Evolutionary conservation across 2,888 invertebrate species (phyloP).

Genomic region (Leuctra nigra): DNA sequence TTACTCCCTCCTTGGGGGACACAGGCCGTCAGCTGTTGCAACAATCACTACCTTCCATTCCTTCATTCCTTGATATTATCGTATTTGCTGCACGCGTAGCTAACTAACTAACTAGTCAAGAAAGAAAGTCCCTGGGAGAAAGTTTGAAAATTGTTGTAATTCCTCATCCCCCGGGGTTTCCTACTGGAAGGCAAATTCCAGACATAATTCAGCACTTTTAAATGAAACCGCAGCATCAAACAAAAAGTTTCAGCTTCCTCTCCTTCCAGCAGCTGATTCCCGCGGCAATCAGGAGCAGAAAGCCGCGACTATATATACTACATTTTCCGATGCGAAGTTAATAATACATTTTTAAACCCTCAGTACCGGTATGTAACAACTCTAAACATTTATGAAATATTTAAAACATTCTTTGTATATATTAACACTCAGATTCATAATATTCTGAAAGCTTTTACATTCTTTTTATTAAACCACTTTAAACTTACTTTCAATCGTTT

Average conservation of each 20-base stretch:
- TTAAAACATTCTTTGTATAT: too few species aligned
- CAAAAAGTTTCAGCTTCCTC: conserved; percentile 3
- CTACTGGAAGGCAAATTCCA: conserved; percentile 13
- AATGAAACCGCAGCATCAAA: conserved; percentile 18
- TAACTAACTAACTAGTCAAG: conserved; percentile 9
- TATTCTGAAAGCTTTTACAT: too few species aligned
- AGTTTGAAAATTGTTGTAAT: conserved; percentile 16
- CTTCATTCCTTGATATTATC: conserved; percentile 1
- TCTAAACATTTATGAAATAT: too few species aligned
- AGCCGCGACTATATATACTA: not conserved
- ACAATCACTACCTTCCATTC: not conserved
- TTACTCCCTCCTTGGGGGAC: not conserved
- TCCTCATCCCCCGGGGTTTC: conserved; percentile 16
- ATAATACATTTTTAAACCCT: too few species aligned
- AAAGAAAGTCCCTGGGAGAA: not conserved
- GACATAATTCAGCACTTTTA: conserved; percentile 26
- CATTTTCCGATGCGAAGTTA: too few species aligned
- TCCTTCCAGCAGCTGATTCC: conserved; percentile 5
- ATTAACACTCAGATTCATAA: too few species aligned
- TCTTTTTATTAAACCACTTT: too few species aligned
- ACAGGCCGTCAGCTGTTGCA: conserved; percentile 3
- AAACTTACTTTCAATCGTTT: too few species aligned
- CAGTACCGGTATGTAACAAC: too few species aligned
- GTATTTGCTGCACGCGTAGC: conserved; percentile 10
- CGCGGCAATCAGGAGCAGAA: not conserved